Percentiles rank a stretch among this genome's conserved stretches.
Evolutionary conservation across 2,113 vertebrate genomes (phyloP).

Genomic region (Proterorhinus semilunaris): DNA sequence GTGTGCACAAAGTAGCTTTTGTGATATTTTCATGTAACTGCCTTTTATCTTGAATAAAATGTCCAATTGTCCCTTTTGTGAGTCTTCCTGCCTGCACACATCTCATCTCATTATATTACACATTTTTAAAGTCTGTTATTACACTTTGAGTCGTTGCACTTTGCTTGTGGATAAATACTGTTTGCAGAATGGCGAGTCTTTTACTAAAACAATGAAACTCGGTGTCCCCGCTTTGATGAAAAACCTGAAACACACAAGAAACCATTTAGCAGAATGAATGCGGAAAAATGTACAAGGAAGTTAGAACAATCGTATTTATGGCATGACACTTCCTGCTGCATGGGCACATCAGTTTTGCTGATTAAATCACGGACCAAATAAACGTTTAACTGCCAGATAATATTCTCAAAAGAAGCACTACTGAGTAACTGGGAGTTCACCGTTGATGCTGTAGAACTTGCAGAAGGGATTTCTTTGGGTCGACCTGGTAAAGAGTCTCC

Average conservation of each 20-base stretch:
- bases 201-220: conserved; percentile 82
- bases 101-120: neutral
- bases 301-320: neutral
- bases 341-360: neutral
- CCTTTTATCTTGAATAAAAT: too few relatives aligned
- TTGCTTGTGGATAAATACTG: conserved; percentile 81
- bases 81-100: neutral
- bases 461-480: conserved; percentile 76
- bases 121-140: neutral
- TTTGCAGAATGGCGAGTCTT: conserved; percentile 77
- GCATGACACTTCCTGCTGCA: neutral
- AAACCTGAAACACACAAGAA: conserved; percentile 76
- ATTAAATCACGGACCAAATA: neutral
- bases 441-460: conserved; percentile 82
- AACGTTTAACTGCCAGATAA: neutral
- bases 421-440: conserved; percentile 58
- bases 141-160: conserved; percentile 62
- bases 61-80: neutral
- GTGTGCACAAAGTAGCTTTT: too few relatives aligned
- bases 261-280: neutral
- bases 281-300: neutral
- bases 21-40: too few relatives aligned
- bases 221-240: conserved; percentile 86
- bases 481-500: conserved; percentile 77
- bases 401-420: neutral